Conservation (phyloP, 2,888 invertebrate species). For the Lagria hirta region DNA sequence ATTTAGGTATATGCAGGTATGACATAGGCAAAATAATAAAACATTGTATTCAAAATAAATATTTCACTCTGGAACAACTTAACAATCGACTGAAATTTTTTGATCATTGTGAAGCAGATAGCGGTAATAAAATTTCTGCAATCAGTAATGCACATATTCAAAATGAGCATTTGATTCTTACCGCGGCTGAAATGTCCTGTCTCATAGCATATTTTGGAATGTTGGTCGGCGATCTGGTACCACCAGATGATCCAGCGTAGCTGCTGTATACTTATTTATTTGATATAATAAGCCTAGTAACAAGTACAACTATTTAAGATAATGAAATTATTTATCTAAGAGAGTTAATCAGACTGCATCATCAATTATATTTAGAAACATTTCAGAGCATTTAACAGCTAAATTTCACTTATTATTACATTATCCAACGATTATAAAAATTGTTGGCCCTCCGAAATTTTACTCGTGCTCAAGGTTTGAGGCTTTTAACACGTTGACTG, state of each 20-base stretch:
- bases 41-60: conserved; percentile 14
- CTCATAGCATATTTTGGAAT: conserved; percentile 31
- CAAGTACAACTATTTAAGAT: neutral
- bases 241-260: conserved; percentile 3
- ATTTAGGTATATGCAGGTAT: conserved; percentile 27
- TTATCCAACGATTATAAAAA: neutral
- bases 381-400: neutral
- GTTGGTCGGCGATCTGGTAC: conserved; percentile 29
- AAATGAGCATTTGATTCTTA: conserved; percentile 27
- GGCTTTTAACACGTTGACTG: conserved; percentile 7
- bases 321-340: neutral
- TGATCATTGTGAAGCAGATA: conserved; percentile 1
- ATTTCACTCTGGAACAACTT: conserved; percentile 21
- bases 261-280: neutral
- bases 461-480: neutral
- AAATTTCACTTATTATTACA: conserved; percentile 4
- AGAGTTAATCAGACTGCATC: neutral
- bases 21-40: conserved; percentile 26
- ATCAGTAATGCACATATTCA: conserved; percentile 27
- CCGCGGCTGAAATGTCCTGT: conserved; percentile 35
- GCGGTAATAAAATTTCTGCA: conserved; percentile 17
- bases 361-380: neutral
- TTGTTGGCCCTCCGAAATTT: neutral
- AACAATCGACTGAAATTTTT: conserved; percentile 21
- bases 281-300: neutral